Percentiles rank a stretch among this genome's conserved stretches.
Conservation (phyloP, 2,113 vertebrate genomes). For the Chamaea fasciata region DNA sequence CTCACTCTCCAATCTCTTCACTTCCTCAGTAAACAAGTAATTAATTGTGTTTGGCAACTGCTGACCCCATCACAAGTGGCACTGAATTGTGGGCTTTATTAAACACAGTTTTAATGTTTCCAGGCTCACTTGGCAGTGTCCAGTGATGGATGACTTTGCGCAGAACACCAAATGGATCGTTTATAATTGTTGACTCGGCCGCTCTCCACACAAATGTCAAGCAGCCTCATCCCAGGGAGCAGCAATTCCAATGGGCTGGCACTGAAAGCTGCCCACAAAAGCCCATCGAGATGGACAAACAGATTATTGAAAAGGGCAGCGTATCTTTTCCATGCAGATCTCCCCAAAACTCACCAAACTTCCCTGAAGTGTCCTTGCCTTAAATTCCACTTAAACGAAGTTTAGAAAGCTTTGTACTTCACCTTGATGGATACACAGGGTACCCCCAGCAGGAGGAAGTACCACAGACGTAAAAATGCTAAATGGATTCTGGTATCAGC, state of each 20-base stretch:
- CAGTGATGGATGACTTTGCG: not conserved
- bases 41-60: not conserved
- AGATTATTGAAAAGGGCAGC: rapidly evolving
- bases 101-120: not conserved
- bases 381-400: not conserved
- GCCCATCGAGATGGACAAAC: not conserved
- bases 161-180: not conserved
- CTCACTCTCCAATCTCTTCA: not conserved
- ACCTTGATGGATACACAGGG: rapidly evolving
- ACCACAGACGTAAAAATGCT: not conserved
- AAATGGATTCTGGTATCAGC: not conserved
- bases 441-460: not conserved
- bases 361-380: not conserved
- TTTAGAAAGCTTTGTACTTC: not conserved
- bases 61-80: not conserved
- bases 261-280: not conserved
- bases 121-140: not conserved
- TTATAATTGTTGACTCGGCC: not conserved
- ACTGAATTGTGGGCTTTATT: not conserved
- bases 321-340: rapidly evolving
- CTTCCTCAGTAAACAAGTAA: not conserved
- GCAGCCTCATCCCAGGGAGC: not conserved
- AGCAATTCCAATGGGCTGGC: rapidly evolving
- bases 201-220: rapidly evolving
- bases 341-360: not conserved